phyloP scores from a whole-genome alignment of 1,140 invertebrate species.

The Drosophila punjabiensis region DNA sequence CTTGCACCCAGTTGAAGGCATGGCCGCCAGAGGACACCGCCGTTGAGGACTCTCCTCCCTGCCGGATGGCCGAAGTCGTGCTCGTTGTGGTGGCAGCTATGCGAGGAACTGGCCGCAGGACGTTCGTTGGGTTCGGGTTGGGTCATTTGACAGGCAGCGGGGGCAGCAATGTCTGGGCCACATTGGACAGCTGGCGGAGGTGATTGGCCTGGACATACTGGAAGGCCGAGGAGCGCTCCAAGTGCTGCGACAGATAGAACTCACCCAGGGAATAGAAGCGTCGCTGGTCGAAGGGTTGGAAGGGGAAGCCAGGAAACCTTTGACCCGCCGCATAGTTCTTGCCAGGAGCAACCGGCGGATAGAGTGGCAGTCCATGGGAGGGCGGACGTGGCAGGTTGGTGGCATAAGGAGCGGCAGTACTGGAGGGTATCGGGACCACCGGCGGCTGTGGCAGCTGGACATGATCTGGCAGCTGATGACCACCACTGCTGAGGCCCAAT shows the following conservation, averaged over 20 bases:
- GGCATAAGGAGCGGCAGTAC: slow-evolving; percentile 20
- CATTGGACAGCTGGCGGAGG: slow-evolving; percentile 69
- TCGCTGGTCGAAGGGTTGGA: slow-evolving; percentile 74
- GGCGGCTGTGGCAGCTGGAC: slow-evolving; percentile 27
- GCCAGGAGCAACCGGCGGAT: slow-evolving; percentile 33
- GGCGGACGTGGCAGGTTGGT: slow-evolving; percentile 55
- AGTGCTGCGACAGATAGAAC: slow-evolving; percentile 78
- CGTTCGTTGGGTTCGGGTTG: slow-evolving; percentile 61
- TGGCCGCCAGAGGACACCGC: slow-evolving; percentile 28
- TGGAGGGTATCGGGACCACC: not conserved
- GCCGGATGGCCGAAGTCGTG: slow-evolving; percentile 6
- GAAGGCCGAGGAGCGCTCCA: slow-evolving; percentile 82
- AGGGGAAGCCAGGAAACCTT: slow-evolving; percentile 67
- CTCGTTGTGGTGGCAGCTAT: slow-evolving; percentile 64
- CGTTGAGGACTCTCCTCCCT: slow-evolving; percentile 8
- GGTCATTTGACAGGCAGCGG: slow-evolving; percentile 84
- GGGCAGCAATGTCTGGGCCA: slow-evolving; percentile 66
- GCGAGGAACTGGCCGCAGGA: slow-evolving; percentile 78
- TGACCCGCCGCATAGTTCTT: slow-evolving; percentile 54
- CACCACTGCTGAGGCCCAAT: slow-evolving; percentile 2
- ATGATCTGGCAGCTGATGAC: slow-evolving; percentile 32
- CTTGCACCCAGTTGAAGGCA: slow-evolving; percentile 64
- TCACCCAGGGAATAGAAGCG: slow-evolving; percentile 79
- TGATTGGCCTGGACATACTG: slow-evolving; percentile 83
- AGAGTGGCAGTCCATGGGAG: slow-evolving; percentile 45